Conservation (phyloP, 2,113 vertebrate genomes). For the Pionites leucogaster region DNA sequence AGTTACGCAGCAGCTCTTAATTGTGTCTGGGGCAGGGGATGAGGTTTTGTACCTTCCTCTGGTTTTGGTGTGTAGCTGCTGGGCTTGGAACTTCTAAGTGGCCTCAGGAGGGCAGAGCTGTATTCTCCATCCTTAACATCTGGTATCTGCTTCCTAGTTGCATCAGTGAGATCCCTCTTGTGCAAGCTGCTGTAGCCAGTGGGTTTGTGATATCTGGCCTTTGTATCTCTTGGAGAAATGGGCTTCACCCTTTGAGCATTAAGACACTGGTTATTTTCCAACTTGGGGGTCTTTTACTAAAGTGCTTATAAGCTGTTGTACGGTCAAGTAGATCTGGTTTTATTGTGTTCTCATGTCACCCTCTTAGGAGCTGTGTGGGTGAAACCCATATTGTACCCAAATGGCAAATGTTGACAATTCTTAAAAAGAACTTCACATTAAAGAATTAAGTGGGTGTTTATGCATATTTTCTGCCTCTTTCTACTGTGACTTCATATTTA, state of each 20-base stretch:
- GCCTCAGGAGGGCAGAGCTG: background rate
- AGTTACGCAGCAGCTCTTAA: background rate
- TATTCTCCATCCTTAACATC: background rate
- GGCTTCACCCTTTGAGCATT: background rate
- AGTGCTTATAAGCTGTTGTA: background rate
- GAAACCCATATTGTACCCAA: background rate
- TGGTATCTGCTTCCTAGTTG: background rate
- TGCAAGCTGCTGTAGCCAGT: background rate
- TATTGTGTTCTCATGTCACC: background rate
- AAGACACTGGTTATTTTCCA: background rate
- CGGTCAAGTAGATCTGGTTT: background rate
- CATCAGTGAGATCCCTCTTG: background rate
- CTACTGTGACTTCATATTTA: background rate
- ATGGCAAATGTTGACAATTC: background rate
- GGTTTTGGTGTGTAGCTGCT: background rate
- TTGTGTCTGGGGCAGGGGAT: background rate
- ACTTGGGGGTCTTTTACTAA: accelerated
- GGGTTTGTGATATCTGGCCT: background rate
- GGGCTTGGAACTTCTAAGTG: background rate
- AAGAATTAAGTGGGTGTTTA: background rate
- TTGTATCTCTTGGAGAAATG: background rate
- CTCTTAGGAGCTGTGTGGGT: background rate
- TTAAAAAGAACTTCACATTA: background rate
- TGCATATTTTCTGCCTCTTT: background rate
- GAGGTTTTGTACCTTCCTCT: background rate